Base-by-base conservation (phyloP, 1,140 invertebrate genomes). In the Holcopasites calliopsidis region DNA sequence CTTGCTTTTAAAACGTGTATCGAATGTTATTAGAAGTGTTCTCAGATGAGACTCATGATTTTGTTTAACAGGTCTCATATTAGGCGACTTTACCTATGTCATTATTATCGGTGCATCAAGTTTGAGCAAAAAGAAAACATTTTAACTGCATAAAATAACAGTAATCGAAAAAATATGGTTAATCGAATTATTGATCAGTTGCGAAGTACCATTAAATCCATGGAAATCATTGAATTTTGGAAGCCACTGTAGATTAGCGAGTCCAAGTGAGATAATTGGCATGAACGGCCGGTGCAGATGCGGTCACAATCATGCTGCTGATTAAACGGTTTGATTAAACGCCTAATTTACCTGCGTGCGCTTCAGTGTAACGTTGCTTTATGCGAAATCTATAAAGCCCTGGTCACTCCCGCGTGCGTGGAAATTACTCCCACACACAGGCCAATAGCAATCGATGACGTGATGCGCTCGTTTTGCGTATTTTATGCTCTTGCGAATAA, bases 291-390 rank as follows among this genome's bases (percentile, higher is more conserved):
- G 52, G 77, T 70, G 78, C 88, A 88, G 88, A 90, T 89, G 88
- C 76, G 89, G 88, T 89, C 77, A 82, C 84, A 82, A 89, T 89
- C 85, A 90, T 90, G 86, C 79, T 83, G 75, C 87, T 89, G 88
- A 90, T 90, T 90, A 90, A 90, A 86, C 84, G 86, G 82, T 84
- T 88, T 89, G 86, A 90, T 90, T 89, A 90, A 90, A 73, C 76
- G 83, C 74, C 85, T 90, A 88, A 90, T 90, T 89, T 86, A 87
- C 81, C 65, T 55, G 77, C 65, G 77, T 74, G 75, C 64, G 50
- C 76, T n/a, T n/a, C n/a, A 61, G 52, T 86, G 86, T 88, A 87
- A 79, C 64, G 23, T 76, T 65, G 69, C 64, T 85, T 80, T 83
- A 83, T 81, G 80, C 76, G 65, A 85, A 82, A 88, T 87, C 85